Conservation (phyloP, 2,113 vertebrate species). For the Sardina pilchardus region DNA sequence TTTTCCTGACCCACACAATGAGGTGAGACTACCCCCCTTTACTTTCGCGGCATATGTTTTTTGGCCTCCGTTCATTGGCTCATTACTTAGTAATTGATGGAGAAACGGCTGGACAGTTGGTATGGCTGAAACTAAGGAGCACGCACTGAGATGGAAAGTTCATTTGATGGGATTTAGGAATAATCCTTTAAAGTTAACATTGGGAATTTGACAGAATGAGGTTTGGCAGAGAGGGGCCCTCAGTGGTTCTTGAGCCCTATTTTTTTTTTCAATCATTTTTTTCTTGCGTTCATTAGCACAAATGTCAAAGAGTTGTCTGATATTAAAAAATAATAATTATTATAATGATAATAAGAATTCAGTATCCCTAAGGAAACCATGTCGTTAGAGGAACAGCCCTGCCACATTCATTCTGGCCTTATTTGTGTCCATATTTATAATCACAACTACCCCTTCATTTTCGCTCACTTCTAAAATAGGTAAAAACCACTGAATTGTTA, state of each 20-base stretch:
- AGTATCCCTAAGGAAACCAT: background rate
- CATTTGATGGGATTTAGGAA: conserved; percentile 74
- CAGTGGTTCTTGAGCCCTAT: background rate
- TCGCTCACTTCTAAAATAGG: background rate
- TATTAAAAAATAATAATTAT: background rate
- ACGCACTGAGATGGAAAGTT: conserved; percentile 72
- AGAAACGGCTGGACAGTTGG: conserved; percentile 77
- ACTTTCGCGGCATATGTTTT: background rate
- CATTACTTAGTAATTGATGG: conserved; percentile 74
- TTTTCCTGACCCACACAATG: background rate
- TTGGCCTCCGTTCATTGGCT: conserved; percentile 24
- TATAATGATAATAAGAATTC: background rate
- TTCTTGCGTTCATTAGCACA: background rate
- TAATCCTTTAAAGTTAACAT: conserved; percentile 73
- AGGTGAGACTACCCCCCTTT: background rate
- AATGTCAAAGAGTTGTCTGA: background rate
- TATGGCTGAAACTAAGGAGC: conserved; percentile 73
- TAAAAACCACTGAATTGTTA: conserved; percentile 35
- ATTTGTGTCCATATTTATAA: conserved; percentile 27
- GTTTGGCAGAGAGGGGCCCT: conserved; percentile 40
- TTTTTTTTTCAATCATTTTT: background rate
- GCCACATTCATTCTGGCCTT: background rate
- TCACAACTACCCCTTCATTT: conserved; percentile 1
- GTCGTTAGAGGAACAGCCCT: background rate
- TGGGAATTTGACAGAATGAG: conserved; percentile 61